Percentiles rank a stretch among this genome's conserved stretches.
Conservation (phyloP, 2,888 invertebrate genomes). For the Ormyrus nitidulus region DNA sequence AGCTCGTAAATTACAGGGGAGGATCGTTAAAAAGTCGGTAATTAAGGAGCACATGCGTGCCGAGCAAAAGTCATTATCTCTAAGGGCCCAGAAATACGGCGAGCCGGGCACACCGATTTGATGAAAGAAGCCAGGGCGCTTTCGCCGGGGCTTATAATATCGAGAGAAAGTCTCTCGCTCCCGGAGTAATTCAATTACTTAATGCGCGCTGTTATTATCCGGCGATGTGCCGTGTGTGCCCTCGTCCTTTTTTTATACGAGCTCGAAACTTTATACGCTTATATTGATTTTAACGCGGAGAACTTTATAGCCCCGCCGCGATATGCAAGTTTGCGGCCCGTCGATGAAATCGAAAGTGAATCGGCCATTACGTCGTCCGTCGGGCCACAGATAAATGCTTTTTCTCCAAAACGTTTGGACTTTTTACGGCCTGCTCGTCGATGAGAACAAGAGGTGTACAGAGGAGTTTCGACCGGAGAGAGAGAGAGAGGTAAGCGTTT, state of each 20-base stretch:
- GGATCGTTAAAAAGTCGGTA: constrained; percentile 55
- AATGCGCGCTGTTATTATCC: constrained; percentile 26
- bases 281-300: constrained; percentile 9
- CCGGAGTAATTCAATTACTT: constrained; percentile 46
- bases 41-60: constrained; percentile 55
- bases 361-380: not conserved
- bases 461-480: too few relatives aligned
- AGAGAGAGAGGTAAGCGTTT: too few relatives aligned
- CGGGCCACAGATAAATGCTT: too few relatives aligned
- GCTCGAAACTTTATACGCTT: not conserved
- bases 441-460: too few relatives aligned
- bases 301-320: not conserved
- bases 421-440: too few relatives aligned
- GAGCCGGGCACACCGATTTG: too few relatives aligned
- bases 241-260: constrained; percentile 5
- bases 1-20: constrained; percentile 57
- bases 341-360: not conserved
- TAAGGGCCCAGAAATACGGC: not conserved
- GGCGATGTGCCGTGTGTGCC: not conserved
- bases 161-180: not conserved
- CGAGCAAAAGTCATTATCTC: constrained; percentile 55
- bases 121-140: too few relatives aligned
- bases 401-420: too few relatives aligned
- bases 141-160: too few relatives aligned
- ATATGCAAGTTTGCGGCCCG: too few relatives aligned